Evolutionary conservation across 2,888 invertebrate species (phyloP).

Genomic region (Luperina nickerlii): DNA sequence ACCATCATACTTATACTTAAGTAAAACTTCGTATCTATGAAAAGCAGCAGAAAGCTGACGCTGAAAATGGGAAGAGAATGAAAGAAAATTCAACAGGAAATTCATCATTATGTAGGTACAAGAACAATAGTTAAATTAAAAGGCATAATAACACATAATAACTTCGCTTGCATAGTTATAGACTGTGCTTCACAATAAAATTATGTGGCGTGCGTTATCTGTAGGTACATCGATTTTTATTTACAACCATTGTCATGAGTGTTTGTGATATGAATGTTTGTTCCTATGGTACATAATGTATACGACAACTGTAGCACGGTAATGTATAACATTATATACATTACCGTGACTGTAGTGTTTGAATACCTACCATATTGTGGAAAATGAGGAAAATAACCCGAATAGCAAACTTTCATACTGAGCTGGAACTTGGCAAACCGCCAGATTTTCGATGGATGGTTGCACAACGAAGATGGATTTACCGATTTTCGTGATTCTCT

Average conservation of each 20-base stretch:
- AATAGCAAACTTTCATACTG: neutral
- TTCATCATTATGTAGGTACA: neutral
- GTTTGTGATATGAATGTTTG: constrained; percentile 27
- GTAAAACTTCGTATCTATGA: neutral
- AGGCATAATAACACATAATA: neutral
- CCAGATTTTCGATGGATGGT: constrained; percentile 19
- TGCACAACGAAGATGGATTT: constrained; percentile 1
- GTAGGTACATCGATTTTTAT: constrained; percentile 51
- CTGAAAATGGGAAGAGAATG: neutral
- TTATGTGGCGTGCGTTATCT: constrained; percentile 42
- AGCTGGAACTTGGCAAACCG: constrained; percentile 18
- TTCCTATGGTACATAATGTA: constrained; percentile 22
- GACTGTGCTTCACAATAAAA: constrained; percentile 12
- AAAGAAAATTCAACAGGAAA: neutral
- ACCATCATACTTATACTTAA: neutral
- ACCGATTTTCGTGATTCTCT: neutral
- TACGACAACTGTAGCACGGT: constrained; percentile 1
- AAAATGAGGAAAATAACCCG: constrained; percentile 14
- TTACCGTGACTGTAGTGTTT: neutral
- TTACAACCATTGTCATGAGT: constrained; percentile 35
- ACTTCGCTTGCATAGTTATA: neutral
- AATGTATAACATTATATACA: no score
- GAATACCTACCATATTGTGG: neutral
- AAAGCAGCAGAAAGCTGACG: neutral
- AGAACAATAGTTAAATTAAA: neutral